Evolutionary conservation across 2,888 invertebrate species (phyloP), one percentile per base, ranked within the genome.

Genomic region (Acholoe squamosa): DNA sequence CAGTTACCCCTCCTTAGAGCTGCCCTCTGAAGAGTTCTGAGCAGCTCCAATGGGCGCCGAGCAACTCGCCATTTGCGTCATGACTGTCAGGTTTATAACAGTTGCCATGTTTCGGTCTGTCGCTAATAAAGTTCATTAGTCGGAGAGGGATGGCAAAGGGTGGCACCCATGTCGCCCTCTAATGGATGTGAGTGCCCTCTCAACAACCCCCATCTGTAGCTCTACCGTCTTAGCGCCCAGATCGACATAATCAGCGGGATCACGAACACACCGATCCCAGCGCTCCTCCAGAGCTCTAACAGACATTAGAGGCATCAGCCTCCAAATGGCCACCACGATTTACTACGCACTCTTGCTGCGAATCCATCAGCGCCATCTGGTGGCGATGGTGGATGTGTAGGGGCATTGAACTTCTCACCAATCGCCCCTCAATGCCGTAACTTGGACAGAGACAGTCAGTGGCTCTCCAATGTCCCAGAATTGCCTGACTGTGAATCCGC

Each of bases 71-170:
- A 71, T 71, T 71, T 71, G 31, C 71, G 28, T 71, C 71, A 28
- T 14, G 28, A 71, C 71, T 14, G 71, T 0, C 71, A 25, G 31
- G 28, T 71, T 71, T 71, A 71, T 28, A 71, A 28, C 28, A 14
- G 71, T 28, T 25, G 28, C 71, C 71, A 28, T 71, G 71, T 71
- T 71, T 71, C 28, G 71, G 28, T 25, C 28, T 31, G 71, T 25
- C 71, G 25, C 71, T 71, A 71, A 71, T 71, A 71, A 71, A 71
- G 71, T 71, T 71, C 71, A 71, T 71, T 71, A 71, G 71, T 28
- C 5, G 28, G 71, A 28, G 71, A n/a, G 43, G 25, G 71, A 22
- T 71, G 71, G 31, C 71, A 14, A 14, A 28, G 71, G 71, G 71
- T 28, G 71, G 71, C 3, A 25, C 28, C 28, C 71, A 19, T 25